Base-by-base conservation (phyloP, 2,113 vertebrate species). In the Ictalurus punctatus region DNA sequence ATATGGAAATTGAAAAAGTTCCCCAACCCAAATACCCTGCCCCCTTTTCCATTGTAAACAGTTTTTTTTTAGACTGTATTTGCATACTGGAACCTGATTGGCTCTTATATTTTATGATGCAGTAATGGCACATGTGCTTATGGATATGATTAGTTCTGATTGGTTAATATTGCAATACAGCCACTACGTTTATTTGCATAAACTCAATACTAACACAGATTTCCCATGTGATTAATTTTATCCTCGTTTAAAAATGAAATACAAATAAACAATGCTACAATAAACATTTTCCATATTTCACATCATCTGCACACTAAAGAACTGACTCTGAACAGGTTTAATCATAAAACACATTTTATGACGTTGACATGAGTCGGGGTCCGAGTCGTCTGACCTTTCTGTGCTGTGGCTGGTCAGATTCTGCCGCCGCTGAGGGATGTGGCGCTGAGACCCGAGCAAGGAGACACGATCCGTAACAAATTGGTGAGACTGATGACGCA, bases 401-500 rank as follows among this genome's bases (percentile, higher is more conserved):
- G 86, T 65, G 34, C 58, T 89, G n/a, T 88, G 34, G 82, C 56
- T 40, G 59, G 83, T 4, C 88, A 96, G 95, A 93, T 96, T 84
- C 93, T 96, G 67, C 95, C 95, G 58, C 95, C 95, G 7, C 92
- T 96, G 92, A 94, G 92, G 84, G 95, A 96, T 0, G 93, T 94
- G 7, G 93, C 91, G 4, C 93, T 93, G 2, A 91, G 93, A 59
- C 96, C 95, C 3, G 96, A 96, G 88, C 94, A 96, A 48, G 95
- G 94, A 23, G 88, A 87, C 83, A 94, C 95, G 0, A 86, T 97
- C 86, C 95, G 95, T 90, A 95, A 93, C 79, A 95, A 95, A 23
- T 93, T 96, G 78, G 94, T 96, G 71, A 94, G 96, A 0, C 95
- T 96, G 82, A 97, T 97, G 96, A 97, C 96, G 52, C 95, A 97